Evolutionary conservation across 2,888 invertebrate genomes (phyloP).

Genomic region (Cepaea hortensis): DNA sequence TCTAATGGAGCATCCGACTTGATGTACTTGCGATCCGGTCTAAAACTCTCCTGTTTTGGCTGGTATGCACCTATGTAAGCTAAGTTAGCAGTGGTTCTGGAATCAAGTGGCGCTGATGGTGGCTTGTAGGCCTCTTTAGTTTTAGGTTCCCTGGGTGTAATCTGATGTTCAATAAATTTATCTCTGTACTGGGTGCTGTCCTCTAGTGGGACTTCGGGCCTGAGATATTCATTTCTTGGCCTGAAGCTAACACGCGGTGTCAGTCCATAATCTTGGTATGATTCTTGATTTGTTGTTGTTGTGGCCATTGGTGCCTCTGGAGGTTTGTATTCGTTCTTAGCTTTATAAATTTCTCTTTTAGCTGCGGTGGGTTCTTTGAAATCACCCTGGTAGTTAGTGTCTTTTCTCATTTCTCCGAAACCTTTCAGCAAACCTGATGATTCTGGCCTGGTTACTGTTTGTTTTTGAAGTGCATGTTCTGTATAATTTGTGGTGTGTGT

Average conservation of each 20-base stretch:
- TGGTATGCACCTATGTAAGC: slow-evolving; percentile 64
- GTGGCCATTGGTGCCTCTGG: slow-evolving; percentile 32
- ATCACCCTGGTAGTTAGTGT: slow-evolving; percentile 45
- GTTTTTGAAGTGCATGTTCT: slow-evolving; percentile 19
- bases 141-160: slow-evolving; percentile 49
- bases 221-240: slow-evolving; percentile 42
- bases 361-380: slow-evolving; percentile 21
- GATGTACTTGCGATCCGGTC: slow-evolving; percentile 62
- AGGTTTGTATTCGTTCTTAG: slow-evolving; percentile 40
- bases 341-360: slow-evolving; percentile 37
- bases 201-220: slow-evolving; percentile 59
- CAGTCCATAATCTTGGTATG: slow-evolving; percentile 47
- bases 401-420: slow-evolving; percentile 38
- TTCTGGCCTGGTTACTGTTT: slow-evolving; percentile 28
- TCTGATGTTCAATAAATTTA: slow-evolving; percentile 55
- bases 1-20: slow-evolving; percentile 53
- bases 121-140: slow-evolving; percentile 35
- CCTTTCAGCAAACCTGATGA: slow-evolving; percentile 37
- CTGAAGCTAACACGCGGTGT: slow-evolving; percentile 43
- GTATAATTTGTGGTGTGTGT: slow-evolving; percentile 47
- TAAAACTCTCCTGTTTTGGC: slow-evolving; percentile 64
- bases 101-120: slow-evolving; percentile 40
- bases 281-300: slow-evolving; percentile 68
- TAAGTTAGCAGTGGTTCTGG: slow-evolving; percentile 55
- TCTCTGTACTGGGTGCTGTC: slow-evolving; percentile 56